Evolutionary conservation across 2,797 vertebrate genomes (phyloP).

Genomic region (Rhynchonycteris naso): DNA sequence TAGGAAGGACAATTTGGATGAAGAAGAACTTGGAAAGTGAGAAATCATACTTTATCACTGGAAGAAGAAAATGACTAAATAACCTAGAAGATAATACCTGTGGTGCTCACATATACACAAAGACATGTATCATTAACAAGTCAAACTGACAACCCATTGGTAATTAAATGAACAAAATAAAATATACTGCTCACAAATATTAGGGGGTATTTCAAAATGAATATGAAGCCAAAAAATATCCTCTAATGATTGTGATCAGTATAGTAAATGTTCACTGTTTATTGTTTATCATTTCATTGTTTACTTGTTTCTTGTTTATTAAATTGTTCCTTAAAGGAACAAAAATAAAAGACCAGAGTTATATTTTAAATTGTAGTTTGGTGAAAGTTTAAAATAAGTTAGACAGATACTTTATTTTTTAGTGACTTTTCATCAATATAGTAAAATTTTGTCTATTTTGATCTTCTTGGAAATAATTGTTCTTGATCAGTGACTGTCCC

Average conservation of each 20-base stretch:
- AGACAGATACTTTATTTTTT: not conserved
- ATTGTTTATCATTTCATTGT: not conserved
- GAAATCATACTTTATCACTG: not conserved
- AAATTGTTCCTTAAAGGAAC: not conserved
- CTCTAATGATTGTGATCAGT: no score
- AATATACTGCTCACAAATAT: not conserved
- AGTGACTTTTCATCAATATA: not conserved
- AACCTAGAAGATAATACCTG: not conserved
- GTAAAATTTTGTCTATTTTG: not conserved
- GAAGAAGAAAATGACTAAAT: constrained; percentile 3
- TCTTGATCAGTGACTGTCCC: not conserved
- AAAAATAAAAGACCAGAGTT: not conserved
- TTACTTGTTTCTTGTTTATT: not conserved
- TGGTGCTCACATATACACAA: not conserved
- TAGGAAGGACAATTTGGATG: not conserved
- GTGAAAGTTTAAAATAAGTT: not conserved
- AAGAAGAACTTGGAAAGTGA: not conserved
- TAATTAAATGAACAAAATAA: not conserved
- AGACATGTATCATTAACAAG: not conserved
- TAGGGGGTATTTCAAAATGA: no score
- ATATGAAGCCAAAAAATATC: no score
- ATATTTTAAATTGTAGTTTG: not conserved
- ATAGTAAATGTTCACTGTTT: not conserved
- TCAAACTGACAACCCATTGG: not conserved
- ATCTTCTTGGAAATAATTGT: not conserved